Evolutionary conservation across 1,140 invertebrate genomes (phyloP).

Genomic region (Ephestia elutella): DNA sequence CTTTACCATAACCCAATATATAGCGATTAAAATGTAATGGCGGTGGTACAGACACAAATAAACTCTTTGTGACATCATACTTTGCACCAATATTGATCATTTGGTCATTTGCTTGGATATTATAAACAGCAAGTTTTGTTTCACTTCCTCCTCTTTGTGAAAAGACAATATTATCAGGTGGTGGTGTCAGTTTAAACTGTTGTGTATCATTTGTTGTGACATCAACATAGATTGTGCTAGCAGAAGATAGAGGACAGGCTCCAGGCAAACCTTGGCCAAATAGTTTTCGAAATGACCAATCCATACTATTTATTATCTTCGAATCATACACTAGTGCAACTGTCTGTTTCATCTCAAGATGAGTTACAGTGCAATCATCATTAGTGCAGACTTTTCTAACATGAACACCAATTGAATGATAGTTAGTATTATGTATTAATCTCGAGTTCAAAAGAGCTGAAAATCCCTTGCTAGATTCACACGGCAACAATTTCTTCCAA

Average conservation of each 20-base stretch:
- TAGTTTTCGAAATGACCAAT: conserved; percentile 91
- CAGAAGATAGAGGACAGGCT: conserved; percentile 85
- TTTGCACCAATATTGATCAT: conserved; percentile 82
- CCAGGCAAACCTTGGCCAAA: conserved; percentile 89
- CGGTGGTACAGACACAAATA: conserved; percentile 73
- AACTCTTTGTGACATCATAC: conserved; percentile 50
- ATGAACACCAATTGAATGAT: conserved; percentile 93
- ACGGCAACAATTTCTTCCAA: conserved; percentile 97
- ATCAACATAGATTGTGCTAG: conserved; percentile 89
- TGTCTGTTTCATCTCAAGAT: conserved; percentile 87
- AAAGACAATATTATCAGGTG: conserved; percentile 73
- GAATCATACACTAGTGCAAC: conserved; percentile 91
- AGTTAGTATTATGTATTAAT: conserved; percentile 93
- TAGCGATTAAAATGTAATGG: conserved; percentile 88
- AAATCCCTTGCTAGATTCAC: conserved; percentile 89
- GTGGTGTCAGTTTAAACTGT: conserved; percentile 76
- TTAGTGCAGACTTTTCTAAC: conserved; percentile 85
- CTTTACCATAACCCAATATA: conserved; percentile 89
- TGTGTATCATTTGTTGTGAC: conserved; percentile 78
- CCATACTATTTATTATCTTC: conserved; percentile 76
- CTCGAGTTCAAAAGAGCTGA: conserved; percentile 92
- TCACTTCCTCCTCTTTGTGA: conserved; percentile 81
- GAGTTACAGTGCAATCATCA: conserved; percentile 77
- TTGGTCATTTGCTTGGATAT: conserved; percentile 73
- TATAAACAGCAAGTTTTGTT: conserved; percentile 80